phyloP scores from a whole-genome alignment of 2,888 invertebrate genomes.

The Eremobia ochroleuca region DNA sequence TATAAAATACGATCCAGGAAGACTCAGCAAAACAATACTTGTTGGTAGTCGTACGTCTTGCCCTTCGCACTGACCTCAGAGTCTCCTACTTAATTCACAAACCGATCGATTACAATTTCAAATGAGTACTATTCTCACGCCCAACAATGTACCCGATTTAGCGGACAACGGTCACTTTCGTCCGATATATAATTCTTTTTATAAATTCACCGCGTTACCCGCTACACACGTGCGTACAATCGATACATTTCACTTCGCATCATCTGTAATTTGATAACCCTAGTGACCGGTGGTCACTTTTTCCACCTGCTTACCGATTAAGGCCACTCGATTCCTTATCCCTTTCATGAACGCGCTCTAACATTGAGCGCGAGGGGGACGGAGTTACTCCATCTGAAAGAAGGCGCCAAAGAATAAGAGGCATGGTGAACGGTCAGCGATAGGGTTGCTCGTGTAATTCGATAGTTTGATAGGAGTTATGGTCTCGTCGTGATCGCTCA shows the following conservation, averaged over 20 bases:
- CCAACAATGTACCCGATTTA: conserved; percentile 80
- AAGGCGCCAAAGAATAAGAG: conserved; percentile 73
- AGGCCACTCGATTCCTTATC: conserved; percentile 69
- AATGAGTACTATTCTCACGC: conserved; percentile 86
- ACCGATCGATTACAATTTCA: conserved; percentile 83
- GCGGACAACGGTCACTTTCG: conserved; percentile 78
- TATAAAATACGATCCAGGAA: conserved; percentile 67
- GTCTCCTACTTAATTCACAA: conserved; percentile 76
- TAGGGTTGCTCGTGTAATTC: conserved; percentile 83
- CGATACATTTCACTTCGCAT: conserved; percentile 86
- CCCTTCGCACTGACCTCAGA: conserved; percentile 81
- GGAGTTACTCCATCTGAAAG: conserved; percentile 66
- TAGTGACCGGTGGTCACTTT: conserved; percentile 87
- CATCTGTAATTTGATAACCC: conserved; percentile 84
- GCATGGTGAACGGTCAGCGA: conserved; percentile 74
- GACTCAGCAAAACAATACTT: conserved; percentile 62
- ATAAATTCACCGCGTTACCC: conserved; percentile 81
- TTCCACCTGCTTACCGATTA: conserved; percentile 81
- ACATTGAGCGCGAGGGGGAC: conserved; percentile 65
- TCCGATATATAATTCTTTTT: conserved; percentile 61
- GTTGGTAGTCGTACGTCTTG: conserved; percentile 60
- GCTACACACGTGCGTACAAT: conserved; percentile 74
- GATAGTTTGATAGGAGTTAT: conserved; percentile 86
- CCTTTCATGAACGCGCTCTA: conserved; percentile 54
- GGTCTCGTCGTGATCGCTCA: conserved; percentile 86